phyloP scores from a whole-genome alignment of 2,888 invertebrate genomes.

The Sipunculus nudus region DNA sequence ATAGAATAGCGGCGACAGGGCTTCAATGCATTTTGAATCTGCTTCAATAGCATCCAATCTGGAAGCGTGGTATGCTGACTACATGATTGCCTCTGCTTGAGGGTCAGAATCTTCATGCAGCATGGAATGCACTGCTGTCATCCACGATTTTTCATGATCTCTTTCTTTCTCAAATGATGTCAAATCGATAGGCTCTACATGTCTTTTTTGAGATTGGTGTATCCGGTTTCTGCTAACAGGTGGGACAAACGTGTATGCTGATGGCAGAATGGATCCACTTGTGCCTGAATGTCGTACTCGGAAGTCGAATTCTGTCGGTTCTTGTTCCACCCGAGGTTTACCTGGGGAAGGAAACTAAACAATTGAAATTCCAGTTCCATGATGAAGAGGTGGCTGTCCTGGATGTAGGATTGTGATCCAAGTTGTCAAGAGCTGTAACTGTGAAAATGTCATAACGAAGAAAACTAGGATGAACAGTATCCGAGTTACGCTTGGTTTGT shows the following conservation, averaged over 20 bases:
- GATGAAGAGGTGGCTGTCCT: too few relatives aligned
- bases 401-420: too few relatives aligned
- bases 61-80: slow-evolving; percentile 15
- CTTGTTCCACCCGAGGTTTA: too few relatives aligned
- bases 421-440: too few relatives aligned
- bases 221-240: slow-evolving; percentile 20
- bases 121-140: slow-evolving; percentile 8
- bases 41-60: slow-evolving; percentile 14
- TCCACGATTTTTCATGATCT: slow-evolving; percentile 20
- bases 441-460: too few relatives aligned
- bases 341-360: too few relatives aligned
- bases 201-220: slow-evolving; percentile 5
- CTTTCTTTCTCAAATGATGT: slow-evolving; percentile 16
- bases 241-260: slow-evolving; percentile 20
- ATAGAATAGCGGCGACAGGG: slow-evolving; percentile 19
- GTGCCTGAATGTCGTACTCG: too few relatives aligned
- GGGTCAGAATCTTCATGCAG: slow-evolving; percentile 10
- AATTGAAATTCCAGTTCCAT: too few relatives aligned
- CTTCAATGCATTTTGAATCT: slow-evolving; percentile 15
- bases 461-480: too few relatives aligned
- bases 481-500: too few relatives aligned
- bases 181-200: background rate
- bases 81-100: slow-evolving; percentile 7
- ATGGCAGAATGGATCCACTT: slow-evolving; percentile 18
- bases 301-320: too few relatives aligned